Base-by-base conservation (phyloP, 2,888 invertebrate genomes). In the Drosophila seclusa region DNA sequence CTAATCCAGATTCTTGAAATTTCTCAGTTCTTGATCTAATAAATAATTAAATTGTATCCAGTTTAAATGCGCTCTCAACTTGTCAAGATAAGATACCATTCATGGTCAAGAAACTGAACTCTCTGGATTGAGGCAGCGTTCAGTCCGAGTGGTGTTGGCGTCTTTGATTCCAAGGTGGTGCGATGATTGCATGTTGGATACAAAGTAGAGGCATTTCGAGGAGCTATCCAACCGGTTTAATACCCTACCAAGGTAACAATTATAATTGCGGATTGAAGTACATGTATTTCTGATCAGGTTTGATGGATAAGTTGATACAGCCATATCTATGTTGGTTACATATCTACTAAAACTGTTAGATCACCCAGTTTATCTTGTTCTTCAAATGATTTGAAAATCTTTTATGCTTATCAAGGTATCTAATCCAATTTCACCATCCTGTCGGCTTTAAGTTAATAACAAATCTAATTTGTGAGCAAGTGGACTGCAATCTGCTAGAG, bases 51-150 rank as follows among this genome's bases (percentile, higher is more conserved):
- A 82, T 62, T 64, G 18, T n/a, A 66, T 68, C 73, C 71, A 69
- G 86, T 76, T 72, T 71, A 59, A 67, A 40, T 68, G 63, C 45
- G 57, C 65, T 69, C 75, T 65, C 76, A 67, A 31, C 49, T 29
- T 53, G 32, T 53, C 77, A 54, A 83, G 86, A 86, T 88, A 74
- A 79, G 76, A 76, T 79, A 67, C 89, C 90, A 90, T 82, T 84
- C 80, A 87, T 87, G 86, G 90, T 74, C 64, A 69, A 74, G 67
- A 71, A 70, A 70, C 64, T 42, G 36, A 83, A 59, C 76, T 67
- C 70, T 48, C 50, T 45, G 49, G 68, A 62, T 50, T n/a, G 70
- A 70, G 64, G 66, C 57, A 50, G 61, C 48, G 38, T n/a, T 53
- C 45, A 34, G 34, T 31, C 32, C 57, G 36, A 21, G 42, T 54